These are phyloP conservation scores for Ramazzottius varieornatus DNA, from an alignment of 2,888 invertebrate species.

Conservation along the genomic window DNA sequence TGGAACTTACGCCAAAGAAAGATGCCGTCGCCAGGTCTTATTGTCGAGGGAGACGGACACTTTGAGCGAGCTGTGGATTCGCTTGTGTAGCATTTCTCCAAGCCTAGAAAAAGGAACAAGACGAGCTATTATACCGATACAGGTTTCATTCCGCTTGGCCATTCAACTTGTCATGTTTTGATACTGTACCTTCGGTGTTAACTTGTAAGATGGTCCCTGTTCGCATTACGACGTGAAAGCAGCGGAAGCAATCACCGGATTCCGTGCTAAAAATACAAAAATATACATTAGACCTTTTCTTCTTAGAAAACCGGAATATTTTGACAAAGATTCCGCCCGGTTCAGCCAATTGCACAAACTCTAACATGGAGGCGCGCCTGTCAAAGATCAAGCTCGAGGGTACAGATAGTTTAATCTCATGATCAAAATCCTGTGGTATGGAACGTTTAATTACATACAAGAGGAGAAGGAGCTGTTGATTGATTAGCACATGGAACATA, in stretches of 20 bases:
- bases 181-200: conserved; percentile 26
- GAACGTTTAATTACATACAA: too few relatives aligned
- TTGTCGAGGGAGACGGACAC: conserved; percentile 24
- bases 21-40: conserved; percentile 4
- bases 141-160: background rate
- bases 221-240: conserved; percentile 33
- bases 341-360: too few relatives aligned
- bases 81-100: conserved; percentile 35
- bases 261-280: conserved; percentile 25
- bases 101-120: conserved; percentile 16
- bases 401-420: too few relatives aligned
- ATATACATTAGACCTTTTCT: too few relatives aligned
- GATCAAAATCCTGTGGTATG: too few relatives aligned
- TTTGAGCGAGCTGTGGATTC: conserved; percentile 32
- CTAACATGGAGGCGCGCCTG: too few relatives aligned
- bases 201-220: conserved; percentile 35
- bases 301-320: too few relatives aligned
- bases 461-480: too few relatives aligned
- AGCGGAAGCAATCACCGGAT: conserved; percentile 33
- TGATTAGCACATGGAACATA: too few relatives aligned
- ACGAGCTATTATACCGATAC: background rate
- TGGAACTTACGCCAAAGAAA: conserved; percentile 6
- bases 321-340: too few relatives aligned
- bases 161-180: too few relatives aligned
- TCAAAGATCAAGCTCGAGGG: too few relatives aligned